These are phyloP conservation scores for Rhyacophila evoluta DNA, from an alignment of 2,888 invertebrate species.

Conservation along the genomic window DNA sequence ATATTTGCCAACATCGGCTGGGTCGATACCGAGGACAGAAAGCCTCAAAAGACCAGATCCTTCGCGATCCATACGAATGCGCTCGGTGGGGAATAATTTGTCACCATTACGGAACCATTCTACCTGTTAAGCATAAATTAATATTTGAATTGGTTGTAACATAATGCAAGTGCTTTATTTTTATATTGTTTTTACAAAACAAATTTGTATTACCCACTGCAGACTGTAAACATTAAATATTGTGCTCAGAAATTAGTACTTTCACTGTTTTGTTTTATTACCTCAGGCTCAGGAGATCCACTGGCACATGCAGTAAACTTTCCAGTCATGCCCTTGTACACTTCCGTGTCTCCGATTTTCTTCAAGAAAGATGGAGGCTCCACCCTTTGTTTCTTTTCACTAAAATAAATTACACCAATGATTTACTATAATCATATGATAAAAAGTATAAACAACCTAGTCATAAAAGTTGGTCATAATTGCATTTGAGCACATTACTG, in stretches of 20 bases:
- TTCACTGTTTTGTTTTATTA: too few relatives aligned
- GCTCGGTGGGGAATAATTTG: slow-evolving; percentile 83
- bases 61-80: slow-evolving; percentile 86
- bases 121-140: slow-evolving; percentile 37
- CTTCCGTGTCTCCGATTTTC: slow-evolving; percentile 88
- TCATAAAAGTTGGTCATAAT: too few relatives aligned
- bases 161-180: too few relatives aligned
- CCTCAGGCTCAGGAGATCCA: slow-evolving; percentile 88
- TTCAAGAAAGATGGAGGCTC: slow-evolving; percentile 92
- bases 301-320: slow-evolving; percentile 94
- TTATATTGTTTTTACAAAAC: not conserved
- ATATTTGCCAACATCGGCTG: slow-evolving; percentile 88
- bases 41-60: slow-evolving; percentile 86
- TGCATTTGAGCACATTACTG: too few relatives aligned
- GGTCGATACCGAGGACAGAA: slow-evolving; percentile 81
- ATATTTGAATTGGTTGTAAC: too few relatives aligned
- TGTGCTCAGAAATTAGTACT: too few relatives aligned
- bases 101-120: slow-evolving; percentile 83
- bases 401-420: slow-evolving; percentile 59
- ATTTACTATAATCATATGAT: too few relatives aligned
- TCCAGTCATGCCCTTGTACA: slow-evolving; percentile 88
- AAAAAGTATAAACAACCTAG: too few relatives aligned
- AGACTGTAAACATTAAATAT: too few relatives aligned
- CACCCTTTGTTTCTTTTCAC: slow-evolving; percentile 78
- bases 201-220: too few relatives aligned